Evolutionary conservation across 2,113 vertebrate genomes (phyloP).

Genomic region (Eptesicus fuscus): DNA sequence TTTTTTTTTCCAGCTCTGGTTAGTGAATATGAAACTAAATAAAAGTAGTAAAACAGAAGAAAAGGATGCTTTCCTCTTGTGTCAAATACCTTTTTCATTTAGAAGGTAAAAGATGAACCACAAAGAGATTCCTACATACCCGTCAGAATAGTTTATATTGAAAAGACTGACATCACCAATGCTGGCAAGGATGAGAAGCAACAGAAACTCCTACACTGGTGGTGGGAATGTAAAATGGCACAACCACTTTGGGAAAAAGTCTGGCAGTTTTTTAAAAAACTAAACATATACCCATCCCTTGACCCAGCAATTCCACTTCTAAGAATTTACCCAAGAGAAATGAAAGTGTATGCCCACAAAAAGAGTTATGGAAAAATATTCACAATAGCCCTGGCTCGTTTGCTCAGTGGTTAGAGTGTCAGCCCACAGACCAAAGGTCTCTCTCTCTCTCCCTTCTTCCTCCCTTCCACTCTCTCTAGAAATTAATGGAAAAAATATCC

Average conservation of each 20-base stretch:
- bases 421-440: no score
- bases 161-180: background rate
- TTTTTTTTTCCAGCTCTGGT: background rate
- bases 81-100: background rate
- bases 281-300: background rate
- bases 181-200: background rate
- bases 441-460: no score
- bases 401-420: no score
- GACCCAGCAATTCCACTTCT: background rate
- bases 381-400: background rate
- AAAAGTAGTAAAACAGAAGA: background rate
- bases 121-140: background rate
- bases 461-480: no score
- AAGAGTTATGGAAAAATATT: background rate
- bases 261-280: background rate
- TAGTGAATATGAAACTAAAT: background rate
- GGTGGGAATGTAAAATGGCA: background rate
- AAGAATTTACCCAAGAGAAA: conserved; percentile 16
- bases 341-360: background rate
- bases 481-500: no score
- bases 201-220: background rate
- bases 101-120: background rate
- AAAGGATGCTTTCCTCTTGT: background rate
- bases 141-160: background rate
- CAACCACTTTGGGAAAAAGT: background rate